Evolutionary conservation across 2,113 vertebrate genomes (phyloP).

Genomic region (Haemorhous mexicanus): DNA sequence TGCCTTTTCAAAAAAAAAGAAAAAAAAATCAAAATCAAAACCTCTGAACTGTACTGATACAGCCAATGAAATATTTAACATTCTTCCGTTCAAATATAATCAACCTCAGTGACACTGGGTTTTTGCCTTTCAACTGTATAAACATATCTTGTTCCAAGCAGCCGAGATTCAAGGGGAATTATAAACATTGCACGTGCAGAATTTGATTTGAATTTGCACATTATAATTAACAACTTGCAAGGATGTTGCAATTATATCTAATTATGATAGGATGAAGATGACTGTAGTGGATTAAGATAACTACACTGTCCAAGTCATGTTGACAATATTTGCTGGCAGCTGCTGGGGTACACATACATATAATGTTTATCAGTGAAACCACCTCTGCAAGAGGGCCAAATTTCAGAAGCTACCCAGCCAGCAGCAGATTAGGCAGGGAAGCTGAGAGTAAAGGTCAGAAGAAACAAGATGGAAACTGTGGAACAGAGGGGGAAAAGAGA

Average conservation of each 20-base stretch:
- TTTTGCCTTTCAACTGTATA: background rate
- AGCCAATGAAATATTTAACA: background rate
- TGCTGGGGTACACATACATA: background rate
- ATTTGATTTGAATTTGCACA: background rate
- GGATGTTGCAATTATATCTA: background rate
- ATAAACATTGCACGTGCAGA: background rate
- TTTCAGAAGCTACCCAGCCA: background rate
- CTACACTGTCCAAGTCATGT: background rate
- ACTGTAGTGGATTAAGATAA: background rate
- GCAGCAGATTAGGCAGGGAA: background rate
- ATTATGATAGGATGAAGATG: background rate
- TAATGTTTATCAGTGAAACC: background rate
- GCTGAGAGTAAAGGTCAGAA: background rate
- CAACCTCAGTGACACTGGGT: accelerated
- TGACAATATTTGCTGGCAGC: slow-evolving; percentile 9
- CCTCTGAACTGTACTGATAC: background rate
- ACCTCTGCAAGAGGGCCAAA: background rate
- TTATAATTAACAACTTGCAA: background rate
- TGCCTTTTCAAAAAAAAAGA: background rate
- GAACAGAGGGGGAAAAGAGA: background rate
- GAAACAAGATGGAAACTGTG: background rate
- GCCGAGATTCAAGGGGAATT: background rate
- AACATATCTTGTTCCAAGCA: background rate
- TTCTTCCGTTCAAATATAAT: background rate
- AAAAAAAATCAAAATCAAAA: background rate